Percentiles rank a stretch among this genome's conserved stretches.
These are phyloP conservation scores for Priocnemis perturbator DNA, from an alignment of 2,888 invertebrate genomes.

Conservation along the genomic window DNA sequence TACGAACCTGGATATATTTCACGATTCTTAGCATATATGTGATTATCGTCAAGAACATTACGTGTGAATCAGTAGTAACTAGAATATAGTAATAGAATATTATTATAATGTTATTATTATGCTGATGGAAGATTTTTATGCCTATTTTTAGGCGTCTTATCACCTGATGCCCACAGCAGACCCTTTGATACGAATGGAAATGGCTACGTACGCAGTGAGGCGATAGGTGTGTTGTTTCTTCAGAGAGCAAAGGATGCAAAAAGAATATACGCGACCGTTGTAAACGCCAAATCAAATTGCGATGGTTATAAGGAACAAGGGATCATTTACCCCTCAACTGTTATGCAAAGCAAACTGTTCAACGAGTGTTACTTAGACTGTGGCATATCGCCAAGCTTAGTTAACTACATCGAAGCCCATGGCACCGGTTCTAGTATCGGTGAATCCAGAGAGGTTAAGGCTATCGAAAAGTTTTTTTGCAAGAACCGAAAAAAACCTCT, in stretches of 20 bases:
- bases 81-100: too few species aligned
- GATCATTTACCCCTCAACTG: constrained; percentile 71
- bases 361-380: constrained; percentile 80
- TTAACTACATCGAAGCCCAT: constrained; percentile 83
- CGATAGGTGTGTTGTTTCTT: constrained; percentile 82
- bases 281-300: constrained; percentile 80
- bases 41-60: too few species aligned
- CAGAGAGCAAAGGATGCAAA: constrained; percentile 84
- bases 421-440: constrained; percentile 89
- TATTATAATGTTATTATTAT: too few species aligned
- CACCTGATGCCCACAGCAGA: constrained; percentile 91
- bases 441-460: constrained; percentile 93
- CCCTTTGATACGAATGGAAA: constrained; percentile 91
- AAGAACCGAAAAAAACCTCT: constrained; percentile 84
- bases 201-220: constrained; percentile 91
- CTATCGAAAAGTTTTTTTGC: constrained; percentile 88
- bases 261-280: too few species aligned
- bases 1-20: too few species aligned
- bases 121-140: too few species aligned
- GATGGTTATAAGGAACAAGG: constrained; percentile 77
- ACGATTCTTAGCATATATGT: too few species aligned
- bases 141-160: constrained; percentile 80
- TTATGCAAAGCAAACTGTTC: constrained; percentile 71
- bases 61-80: too few species aligned
- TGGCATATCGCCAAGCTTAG: constrained; percentile 77